Conservation (phyloP, 2,888 invertebrate species). For the Drosophila emarginata region DNA sequence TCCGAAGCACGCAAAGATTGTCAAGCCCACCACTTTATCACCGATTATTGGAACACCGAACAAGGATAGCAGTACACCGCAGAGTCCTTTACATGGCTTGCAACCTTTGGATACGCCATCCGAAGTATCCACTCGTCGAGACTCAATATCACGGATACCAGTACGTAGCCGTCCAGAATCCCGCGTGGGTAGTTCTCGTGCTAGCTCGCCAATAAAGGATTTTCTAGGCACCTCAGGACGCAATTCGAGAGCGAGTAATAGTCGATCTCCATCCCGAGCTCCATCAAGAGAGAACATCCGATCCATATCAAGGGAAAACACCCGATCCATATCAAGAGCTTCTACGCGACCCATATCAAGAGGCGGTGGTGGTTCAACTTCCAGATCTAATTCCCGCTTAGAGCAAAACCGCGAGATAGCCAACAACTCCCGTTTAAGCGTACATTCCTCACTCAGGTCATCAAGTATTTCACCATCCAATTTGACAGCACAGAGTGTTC, state of each 20-base stretch:
- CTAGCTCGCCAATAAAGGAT: conserved; percentile 75
- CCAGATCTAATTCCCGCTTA: conserved; percentile 68
- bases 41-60: conserved; percentile 83
- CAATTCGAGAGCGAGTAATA: conserved; percentile 65
- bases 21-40: conserved; percentile 80
- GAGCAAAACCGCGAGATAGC: conserved; percentile 67
- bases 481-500: conserved; percentile 55
- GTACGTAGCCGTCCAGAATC: conserved; percentile 65
- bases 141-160: conserved; percentile 80
- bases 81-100: conserved; percentile 67
- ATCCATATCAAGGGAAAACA: conserved; percentile 54
- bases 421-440: conserved; percentile 72
- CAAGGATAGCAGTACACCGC: conserved; percentile 76
- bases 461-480: conserved; percentile 62
- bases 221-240: conserved; percentile 58
- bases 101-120: conserved; percentile 57
- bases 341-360: conserved; percentile 67
- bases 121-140: conserved; percentile 64
- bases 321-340: conserved; percentile 42
- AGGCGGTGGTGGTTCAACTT: conserved; percentile 49
- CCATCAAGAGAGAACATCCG: not conserved
- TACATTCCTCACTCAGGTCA: conserved; percentile 63
- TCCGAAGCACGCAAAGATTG: conserved; percentile 73
- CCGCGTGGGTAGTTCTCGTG: conserved; percentile 46
- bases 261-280: conserved; percentile 71